Percentiles rank a stretch among this genome's conserved stretches.
These are phyloP conservation scores for Esox lucius DNA, from an alignment of 2,797 vertebrate genomes.

Conservation along the genomic window DNA sequence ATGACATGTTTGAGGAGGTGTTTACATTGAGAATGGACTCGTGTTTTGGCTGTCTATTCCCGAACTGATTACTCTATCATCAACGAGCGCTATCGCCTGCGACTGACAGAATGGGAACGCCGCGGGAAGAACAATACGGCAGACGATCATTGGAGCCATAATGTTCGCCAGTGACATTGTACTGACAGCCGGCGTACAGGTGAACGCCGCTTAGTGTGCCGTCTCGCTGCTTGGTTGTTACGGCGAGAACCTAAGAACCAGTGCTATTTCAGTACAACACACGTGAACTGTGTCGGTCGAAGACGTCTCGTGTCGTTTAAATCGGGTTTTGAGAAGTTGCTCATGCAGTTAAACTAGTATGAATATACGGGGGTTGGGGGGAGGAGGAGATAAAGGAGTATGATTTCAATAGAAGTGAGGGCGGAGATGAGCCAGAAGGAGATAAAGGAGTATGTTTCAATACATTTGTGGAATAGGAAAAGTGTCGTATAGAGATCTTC, in stretches of 20 bases:
- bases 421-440: neutral
- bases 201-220: neutral
- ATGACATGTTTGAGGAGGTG: neutral
- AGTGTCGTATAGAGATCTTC: no score
- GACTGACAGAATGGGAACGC: neutral
- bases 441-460: neutral
- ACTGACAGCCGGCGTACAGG: neutral
- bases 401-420: neutral
- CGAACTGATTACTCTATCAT: neutral
- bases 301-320: neutral
- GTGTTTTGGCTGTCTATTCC: neutral
- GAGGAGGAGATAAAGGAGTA: constrained; percentile 2
- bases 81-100: neutral
- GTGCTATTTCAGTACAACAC: neutral
- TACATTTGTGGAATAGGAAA: no score
- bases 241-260: neutral
- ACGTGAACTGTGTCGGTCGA: neutral
- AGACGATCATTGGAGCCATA: neutral
- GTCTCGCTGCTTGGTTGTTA: neutral
- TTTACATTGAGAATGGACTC: neutral
- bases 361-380: neutral
- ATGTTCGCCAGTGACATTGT: neutral
- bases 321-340: no score
- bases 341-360: no score
- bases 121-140: neutral